Conservation (phyloP, 2,797 vertebrate genomes). For the Petrocephalus schoutedeni region DNA sequence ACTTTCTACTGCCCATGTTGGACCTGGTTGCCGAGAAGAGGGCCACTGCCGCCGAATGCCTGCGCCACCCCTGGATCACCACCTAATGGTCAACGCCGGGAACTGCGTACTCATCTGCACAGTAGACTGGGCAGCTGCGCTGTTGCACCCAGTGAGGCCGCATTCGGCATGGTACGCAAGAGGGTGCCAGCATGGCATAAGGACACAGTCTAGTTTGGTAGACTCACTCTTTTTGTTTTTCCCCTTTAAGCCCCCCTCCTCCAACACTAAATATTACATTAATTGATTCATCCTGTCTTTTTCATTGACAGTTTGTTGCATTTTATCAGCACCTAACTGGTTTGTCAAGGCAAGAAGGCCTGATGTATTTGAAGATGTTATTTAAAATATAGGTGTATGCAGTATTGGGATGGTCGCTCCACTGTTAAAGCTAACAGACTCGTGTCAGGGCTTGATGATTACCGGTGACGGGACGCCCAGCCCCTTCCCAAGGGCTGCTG, state of each 20-base stretch:
- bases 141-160: background rate
- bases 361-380: background rate
- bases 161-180: slow-evolving; percentile 34
- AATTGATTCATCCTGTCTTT: background rate
- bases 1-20: slow-evolving; percentile 94
- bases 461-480: background rate
- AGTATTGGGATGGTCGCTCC: background rate
- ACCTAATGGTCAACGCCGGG: slow-evolving; percentile 58
- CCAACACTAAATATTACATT: background rate
- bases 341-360: background rate
- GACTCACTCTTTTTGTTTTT: slow-evolving; percentile 40
- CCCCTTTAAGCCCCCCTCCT: slow-evolving; percentile 21
- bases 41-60: slow-evolving; percentile 87
- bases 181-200: slow-evolving; percentile 34
- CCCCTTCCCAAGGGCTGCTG: background rate
- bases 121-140: background rate
- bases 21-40: slow-evolving; percentile 90
- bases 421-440: background rate
- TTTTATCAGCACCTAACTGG: slow-evolving; percentile 21
- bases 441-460: background rate
- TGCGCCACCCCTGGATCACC: slow-evolving; percentile 84
- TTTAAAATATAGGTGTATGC: background rate
- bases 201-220: slow-evolving; percentile 27
- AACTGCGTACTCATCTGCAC: slow-evolving; percentile 2
- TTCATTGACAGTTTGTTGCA: slow-evolving; percentile 17